phyloP scores from a whole-genome alignment of 2,888 invertebrate species.

The Abrostola tripartita region DNA sequence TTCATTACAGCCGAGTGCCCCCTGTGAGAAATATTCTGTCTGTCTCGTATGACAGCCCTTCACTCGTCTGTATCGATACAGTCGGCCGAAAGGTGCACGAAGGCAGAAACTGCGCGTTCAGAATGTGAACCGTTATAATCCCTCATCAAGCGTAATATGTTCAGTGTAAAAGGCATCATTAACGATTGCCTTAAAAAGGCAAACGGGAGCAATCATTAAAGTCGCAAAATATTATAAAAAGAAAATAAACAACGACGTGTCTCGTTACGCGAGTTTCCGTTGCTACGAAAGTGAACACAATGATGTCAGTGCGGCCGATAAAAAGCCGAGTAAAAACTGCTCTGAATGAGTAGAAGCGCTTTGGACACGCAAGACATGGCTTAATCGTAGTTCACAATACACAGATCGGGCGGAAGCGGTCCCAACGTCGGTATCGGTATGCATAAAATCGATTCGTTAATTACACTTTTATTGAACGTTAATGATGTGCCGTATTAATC shows the following conservation, averaged over 20 bases:
- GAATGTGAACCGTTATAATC: constrained; percentile 83
- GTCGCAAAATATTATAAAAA: constrained; percentile 84
- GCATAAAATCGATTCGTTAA: constrained; percentile 66
- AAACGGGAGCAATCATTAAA: constrained; percentile 86
- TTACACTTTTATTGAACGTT: constrained; percentile 54
- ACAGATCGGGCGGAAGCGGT: constrained; percentile 69
- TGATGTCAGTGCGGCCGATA: constrained; percentile 80
- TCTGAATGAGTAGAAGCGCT: constrained; percentile 78
- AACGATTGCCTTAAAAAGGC: constrained; percentile 86
- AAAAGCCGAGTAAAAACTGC: constrained; percentile 81
- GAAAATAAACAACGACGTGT: constrained; percentile 78
- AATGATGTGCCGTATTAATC: constrained; percentile 14
- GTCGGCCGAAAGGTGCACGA: constrained; percentile 69
- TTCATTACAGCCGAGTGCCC: constrained; percentile 76
- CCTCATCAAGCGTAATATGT: constrained; percentile 82
- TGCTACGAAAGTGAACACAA: constrained; percentile 86
- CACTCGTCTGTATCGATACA: constrained; percentile 70
- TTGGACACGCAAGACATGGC: constrained; percentile 69
- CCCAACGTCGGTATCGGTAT: constrained; percentile 50
- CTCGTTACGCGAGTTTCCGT: constrained; percentile 86
- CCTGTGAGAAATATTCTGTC: constrained; percentile 79
- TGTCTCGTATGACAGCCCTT: constrained; percentile 85
- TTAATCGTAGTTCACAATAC: constrained; percentile 65
- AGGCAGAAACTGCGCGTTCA: constrained; percentile 66
- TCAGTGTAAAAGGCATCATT: constrained; percentile 86